Percentiles rank a stretch among this genome's conserved stretches.
These are phyloP conservation scores for Hirtodrosophila duncani DNA, from an alignment of 2,888 invertebrate species.

Conservation along the genomic window DNA sequence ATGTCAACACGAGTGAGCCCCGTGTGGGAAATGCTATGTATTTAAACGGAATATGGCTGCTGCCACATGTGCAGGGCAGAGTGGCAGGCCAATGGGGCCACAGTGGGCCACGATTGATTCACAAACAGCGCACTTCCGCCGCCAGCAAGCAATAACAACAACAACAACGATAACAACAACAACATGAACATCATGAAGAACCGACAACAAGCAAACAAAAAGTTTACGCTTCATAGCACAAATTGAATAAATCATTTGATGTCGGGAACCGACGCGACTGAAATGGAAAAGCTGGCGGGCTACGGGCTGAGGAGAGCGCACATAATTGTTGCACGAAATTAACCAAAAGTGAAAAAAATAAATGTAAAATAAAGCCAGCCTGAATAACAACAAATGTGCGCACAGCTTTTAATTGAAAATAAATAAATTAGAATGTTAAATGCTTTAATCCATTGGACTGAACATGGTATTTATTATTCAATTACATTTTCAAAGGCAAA, in stretches of 20 bases:
- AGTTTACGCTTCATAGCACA: conserved; percentile 67
- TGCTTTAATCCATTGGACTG: not conserved
- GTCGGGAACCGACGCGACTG: conserved; percentile 21
- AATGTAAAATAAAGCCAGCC: conserved; percentile 4
- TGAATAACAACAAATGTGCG: not conserved
- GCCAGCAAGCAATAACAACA: conserved; percentile 11
- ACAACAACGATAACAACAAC: conserved; percentile 9
- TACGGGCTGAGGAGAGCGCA: conserved; percentile 22
- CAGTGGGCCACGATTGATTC: too few species aligned
- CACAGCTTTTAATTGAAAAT: conserved; percentile 33
- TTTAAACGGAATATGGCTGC: conserved; percentile 20
- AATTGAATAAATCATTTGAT: conserved; percentile 68
- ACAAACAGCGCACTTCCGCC: conserved; percentile 55
- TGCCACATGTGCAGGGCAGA: not conserved
- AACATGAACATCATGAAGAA: conserved; percentile 5
- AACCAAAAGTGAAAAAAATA: conserved; percentile 29
- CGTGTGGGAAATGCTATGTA: conserved; percentile 39
- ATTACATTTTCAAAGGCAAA: too few species aligned
- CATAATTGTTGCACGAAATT: conserved; percentile 56
- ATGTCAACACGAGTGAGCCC: conserved; percentile 36
- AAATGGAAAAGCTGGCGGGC: conserved; percentile 14
- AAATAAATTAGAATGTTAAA: conserved; percentile 28
- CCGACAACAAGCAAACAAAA: conserved; percentile 53
- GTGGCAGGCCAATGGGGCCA: conserved; percentile 1
- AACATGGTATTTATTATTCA: too few species aligned